Evolutionary conservation across 2,888 invertebrate species (phyloP), one percentile per base, ranked within the genome.

Genomic region (Drosophila anomalata): DNA sequence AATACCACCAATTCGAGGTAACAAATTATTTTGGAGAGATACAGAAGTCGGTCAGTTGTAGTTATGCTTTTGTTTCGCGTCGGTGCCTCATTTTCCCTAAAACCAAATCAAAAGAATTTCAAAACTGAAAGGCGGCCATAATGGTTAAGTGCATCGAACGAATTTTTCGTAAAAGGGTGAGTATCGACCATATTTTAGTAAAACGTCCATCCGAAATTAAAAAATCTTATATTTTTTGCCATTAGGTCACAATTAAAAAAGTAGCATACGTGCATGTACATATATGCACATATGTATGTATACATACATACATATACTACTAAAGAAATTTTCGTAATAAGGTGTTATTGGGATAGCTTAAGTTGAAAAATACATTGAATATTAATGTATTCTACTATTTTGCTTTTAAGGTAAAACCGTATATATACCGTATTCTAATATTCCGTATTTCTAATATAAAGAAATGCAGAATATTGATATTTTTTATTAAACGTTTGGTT

Each of bases 101-200:
- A 46, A 57, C 26, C 4, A n/a, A 20, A 48, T n/a, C 20, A 9
- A 4, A 24, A 26, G 4, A 14, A 57, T 56, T 67, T 54, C 39
- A 39, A 51, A 39, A 26, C 14, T 33, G 24, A 6, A 9, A 31
- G 55, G 29, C 8, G n/a, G 11, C 17, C 22, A 42, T 36, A 6
- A 82, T 87, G 76, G 79, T 73, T 14, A 59, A 76, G 14, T 63
- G 79, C 59, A 57, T 82, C 14, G 61, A 73, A 26, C 65, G 70
- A 20, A 46, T 77, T 14, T 66, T 73, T 4, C 53, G 51, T 12
- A 87, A 79, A 53, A 75, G 77, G 90, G 89, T 89, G 56, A 89
- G 89, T 88, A n/a, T 2, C 0, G 6, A 11, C 11, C 11, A 8
- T 20, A 17, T 9, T 50, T 12, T n/a, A 22, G 5, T 22, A n/a